Evolutionary conservation across 1,140 invertebrate species (phyloP).

Genomic region (Macrobrachium nipponense): DNA sequence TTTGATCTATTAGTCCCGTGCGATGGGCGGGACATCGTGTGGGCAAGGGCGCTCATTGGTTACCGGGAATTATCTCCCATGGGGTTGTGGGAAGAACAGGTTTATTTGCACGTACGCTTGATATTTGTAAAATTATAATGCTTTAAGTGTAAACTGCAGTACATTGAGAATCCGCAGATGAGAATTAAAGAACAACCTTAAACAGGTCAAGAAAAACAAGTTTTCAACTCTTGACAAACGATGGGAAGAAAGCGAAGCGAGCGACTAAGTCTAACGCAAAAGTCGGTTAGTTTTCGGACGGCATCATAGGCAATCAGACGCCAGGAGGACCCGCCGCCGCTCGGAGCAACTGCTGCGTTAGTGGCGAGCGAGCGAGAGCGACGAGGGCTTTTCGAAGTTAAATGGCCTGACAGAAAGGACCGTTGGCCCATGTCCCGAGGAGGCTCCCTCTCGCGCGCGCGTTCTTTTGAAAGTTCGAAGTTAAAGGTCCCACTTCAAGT

Average conservation of each 20-base stretch:
- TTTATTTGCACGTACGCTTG: background rate
- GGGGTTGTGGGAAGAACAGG: too few species aligned
- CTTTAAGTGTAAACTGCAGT: background rate
- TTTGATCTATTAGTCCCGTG: background rate
- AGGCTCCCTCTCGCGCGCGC: background rate
- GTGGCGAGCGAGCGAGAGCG: background rate
- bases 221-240: background rate
- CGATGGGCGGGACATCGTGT: slow-evolving; percentile 16
- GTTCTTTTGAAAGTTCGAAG: slow-evolving; percentile 41
- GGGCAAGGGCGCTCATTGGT: slow-evolving; percentile 16
- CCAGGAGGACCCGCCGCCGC: background rate
- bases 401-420: slow-evolving; percentile 21
- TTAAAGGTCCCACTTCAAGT: slow-evolving; percentile 24
- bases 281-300: slow-evolving; percentile 34
- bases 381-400: slow-evolving; percentile 22
- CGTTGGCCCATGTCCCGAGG: slow-evolving; percentile 9
- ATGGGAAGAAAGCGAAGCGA: background rate
- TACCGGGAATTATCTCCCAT: background rate
- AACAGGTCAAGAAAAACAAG: background rate
- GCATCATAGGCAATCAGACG: background rate
- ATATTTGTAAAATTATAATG: background rate
- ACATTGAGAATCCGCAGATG: background rate
- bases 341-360: too few species aligned
- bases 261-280: background rate
- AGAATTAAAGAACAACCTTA: background rate